A percentile compares a stretch with the other conserved stretches of the same genome.
Evolutionary conservation across 2,797 vertebrate genomes (phyloP).

Genomic region (Lagocephalus sceleratus): DNA sequence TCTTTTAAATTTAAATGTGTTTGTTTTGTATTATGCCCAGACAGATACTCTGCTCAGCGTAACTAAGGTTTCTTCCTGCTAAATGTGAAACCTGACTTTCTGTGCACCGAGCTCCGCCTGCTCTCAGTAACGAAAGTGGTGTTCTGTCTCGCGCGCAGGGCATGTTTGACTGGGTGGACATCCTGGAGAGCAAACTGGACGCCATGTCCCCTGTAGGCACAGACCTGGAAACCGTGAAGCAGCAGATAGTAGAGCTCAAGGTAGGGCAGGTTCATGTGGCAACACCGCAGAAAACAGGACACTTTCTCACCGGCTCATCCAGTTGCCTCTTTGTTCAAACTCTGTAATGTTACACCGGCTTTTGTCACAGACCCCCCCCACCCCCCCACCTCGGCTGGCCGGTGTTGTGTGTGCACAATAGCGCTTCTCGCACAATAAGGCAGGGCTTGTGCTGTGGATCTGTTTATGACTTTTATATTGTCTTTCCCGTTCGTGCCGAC

Average conservation of each 20-base stretch:
- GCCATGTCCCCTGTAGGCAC: constrained; percentile 95
- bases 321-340: constrained; percentile 12
- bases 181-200: constrained; percentile 90
- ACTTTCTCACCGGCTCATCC: neutral
- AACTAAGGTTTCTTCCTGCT: neutral
- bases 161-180: constrained; percentile 97
- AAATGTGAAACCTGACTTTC: constrained; percentile 48
- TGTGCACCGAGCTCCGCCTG: constrained; percentile 39
- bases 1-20: constrained; percentile 22
- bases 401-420: constrained; percentile 1
- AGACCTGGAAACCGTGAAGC: constrained; percentile 96
- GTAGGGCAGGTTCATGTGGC: constrained; percentile 68
- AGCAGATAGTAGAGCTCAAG: constrained; percentile 96
- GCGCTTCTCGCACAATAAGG: constrained; percentile 41
- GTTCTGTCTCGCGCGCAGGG: constrained; percentile 75
- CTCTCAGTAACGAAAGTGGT: constrained; percentile 51
- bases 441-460: constrained; percentile 22
- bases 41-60: no score
- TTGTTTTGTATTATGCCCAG: no score
- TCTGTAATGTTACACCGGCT: constrained; percentile 38
- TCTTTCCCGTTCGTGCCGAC: constrained; percentile 5
- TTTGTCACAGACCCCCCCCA: constrained; percentile 27
- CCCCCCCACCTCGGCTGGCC: constrained; percentile 12
- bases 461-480: constrained; percentile 10
- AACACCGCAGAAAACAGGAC: neutral